These are phyloP conservation scores for Nannospalax galili DNA, from an alignment of 2,113 vertebrate genomes.

Conservation along the genomic window DNA sequence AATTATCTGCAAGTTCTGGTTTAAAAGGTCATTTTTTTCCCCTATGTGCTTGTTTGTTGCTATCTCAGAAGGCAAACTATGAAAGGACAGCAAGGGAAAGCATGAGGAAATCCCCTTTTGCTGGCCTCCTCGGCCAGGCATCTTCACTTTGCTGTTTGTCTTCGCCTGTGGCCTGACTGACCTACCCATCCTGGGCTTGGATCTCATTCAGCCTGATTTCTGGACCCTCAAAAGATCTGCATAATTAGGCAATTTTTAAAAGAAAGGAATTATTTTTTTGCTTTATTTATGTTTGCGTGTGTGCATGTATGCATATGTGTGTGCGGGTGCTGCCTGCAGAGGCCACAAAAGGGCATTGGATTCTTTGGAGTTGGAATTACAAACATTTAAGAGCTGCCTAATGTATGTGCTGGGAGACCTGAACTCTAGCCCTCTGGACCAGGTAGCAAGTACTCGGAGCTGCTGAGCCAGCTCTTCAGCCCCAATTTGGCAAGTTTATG, in stretches of 20 bases:
- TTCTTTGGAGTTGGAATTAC: not conserved
- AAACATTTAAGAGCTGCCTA: not conserved
- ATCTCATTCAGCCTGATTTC: not conserved
- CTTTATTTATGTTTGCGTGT: not conserved
- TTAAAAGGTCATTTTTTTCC: not conserved
- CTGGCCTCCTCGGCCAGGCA: not conserved
- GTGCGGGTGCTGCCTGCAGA: not conserved
- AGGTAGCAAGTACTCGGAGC: not conserved
- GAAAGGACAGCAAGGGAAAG: not conserved
- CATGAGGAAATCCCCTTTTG: not conserved
- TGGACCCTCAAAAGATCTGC: too few relatives aligned
- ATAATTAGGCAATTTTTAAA: not conserved
- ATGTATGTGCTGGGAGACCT: too few relatives aligned
- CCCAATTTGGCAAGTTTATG: not conserved
- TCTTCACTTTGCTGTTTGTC: not conserved
- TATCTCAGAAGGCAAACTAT: not conserved
- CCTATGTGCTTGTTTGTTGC: not conserved
- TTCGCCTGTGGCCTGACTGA: not conserved
- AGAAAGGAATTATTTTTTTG: too few relatives aligned
- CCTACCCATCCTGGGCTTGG: not conserved
- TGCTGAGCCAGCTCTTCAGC: not conserved
- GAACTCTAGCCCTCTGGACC: too few relatives aligned
- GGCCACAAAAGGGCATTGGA: not conserved
- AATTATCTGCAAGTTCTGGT: not conserved
- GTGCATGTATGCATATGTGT: not conserved